These are phyloP conservation scores for Rhadina sibilatrix DNA, from an alignment of 2,113 vertebrate species.

Conservation along the genomic window DNA sequence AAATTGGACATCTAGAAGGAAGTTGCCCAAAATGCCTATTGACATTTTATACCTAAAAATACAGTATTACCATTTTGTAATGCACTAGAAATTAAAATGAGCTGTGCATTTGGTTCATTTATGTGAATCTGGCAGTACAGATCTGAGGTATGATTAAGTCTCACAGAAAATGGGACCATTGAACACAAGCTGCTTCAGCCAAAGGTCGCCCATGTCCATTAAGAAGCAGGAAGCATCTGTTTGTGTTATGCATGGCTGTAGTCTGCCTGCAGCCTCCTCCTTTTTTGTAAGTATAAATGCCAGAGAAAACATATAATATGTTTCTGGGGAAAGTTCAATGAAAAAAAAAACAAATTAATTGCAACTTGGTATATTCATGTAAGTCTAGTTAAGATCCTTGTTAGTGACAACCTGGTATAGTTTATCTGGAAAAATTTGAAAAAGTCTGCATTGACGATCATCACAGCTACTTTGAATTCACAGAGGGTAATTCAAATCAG, in stretches of 20 bases:
- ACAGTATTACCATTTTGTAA: conserved; percentile 24
- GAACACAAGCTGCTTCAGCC: conserved; percentile 39
- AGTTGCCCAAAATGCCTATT: conserved; percentile 30
- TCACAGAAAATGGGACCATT: conserved; percentile 26
- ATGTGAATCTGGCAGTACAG: conserved; percentile 9
- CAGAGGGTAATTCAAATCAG: neutral
- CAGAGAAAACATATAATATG: neutral
- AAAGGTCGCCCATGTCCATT: conserved; percentile 35
- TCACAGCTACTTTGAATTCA: neutral
- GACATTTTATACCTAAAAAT: conserved; percentile 56
- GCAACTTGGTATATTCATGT: neutral
- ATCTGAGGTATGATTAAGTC: conserved; percentile 40
- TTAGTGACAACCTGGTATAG: neutral
- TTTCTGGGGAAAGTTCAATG: neutral
- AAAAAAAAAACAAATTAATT: neutral
- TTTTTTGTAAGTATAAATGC: conserved; percentile 14
- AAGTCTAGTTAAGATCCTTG: neutral
- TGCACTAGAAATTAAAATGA: conserved; percentile 18
- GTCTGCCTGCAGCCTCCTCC: conserved; percentile 9
- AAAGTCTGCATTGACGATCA: neutral
- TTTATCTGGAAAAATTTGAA: neutral
- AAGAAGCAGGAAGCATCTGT: conserved; percentile 59
- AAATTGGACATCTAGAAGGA: conserved; percentile 27
- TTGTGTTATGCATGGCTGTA: conserved; percentile 40
- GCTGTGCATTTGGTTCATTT: conserved; percentile 13